Evolutionary conservation across 2,797 vertebrate species (phyloP).

Genomic region (Naso thynnoides): DNA sequence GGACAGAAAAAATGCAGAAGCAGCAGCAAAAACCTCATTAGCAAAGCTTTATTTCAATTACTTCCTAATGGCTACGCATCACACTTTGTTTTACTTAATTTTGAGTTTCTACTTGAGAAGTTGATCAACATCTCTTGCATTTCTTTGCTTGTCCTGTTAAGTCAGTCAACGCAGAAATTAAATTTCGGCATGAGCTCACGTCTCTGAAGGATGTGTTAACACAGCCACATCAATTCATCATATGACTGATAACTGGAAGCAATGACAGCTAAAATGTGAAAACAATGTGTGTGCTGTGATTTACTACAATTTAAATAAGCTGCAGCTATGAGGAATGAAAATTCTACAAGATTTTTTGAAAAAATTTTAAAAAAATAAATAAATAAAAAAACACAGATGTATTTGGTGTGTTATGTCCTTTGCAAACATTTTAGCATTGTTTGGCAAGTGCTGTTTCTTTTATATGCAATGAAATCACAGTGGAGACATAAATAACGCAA

Average conservation of each 20-base stretch:
- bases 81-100: not conserved
- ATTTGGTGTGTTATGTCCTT: not conserved
- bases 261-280: no score
- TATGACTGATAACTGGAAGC: not conserved
- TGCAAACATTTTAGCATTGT: not conserved
- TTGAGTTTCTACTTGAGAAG: not conserved
- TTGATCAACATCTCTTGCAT: not conserved
- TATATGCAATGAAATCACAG: not conserved
- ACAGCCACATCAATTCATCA: not conserved
- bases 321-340: not conserved
- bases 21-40: not conserved
- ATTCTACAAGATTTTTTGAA: no score
- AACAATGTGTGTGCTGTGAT: not conserved
- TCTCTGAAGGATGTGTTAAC: not conserved
- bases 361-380: no score
- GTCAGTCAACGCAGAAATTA: not conserved
- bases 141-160: not conserved
- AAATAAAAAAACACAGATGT: not conserved
- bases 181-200: not conserved
- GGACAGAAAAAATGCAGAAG: constrained; percentile 9
- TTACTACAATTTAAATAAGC: not conserved
- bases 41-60: no score
- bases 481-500: constrained; percentile 18
- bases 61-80: not conserved
- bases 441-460: not conserved